Evolutionary conservation across 2,888 invertebrate species (phyloP).

Genomic region (Seira musarum): DNA sequence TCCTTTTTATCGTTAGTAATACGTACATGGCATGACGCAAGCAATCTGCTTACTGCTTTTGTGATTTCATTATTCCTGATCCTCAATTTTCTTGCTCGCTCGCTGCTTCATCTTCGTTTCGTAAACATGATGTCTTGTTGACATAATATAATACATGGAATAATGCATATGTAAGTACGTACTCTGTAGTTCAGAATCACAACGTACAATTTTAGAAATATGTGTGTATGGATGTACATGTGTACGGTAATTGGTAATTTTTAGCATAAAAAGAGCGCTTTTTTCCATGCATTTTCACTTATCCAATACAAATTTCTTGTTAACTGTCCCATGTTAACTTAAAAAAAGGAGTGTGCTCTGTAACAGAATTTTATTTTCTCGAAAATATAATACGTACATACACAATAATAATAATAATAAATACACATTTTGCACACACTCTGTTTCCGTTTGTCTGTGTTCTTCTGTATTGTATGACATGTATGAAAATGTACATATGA

Average conservation of each 20-base stretch:
- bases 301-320: neutral
- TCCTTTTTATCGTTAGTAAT: too few relatives aligned
- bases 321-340: constrained; percentile 2
- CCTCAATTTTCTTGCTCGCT: too few relatives aligned
- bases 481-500: too few relatives aligned
- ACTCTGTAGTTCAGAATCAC: neutral
- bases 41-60: too few relatives aligned
- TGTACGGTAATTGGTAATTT: constrained; percentile 8
- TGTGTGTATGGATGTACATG: neutral
- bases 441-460: too few relatives aligned
- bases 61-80: neutral
- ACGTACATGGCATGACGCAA: too few relatives aligned
- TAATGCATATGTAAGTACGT: neutral
- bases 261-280: constrained; percentile 11
- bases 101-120: too few relatives aligned
- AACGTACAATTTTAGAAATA: neutral
- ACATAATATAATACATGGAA: neutral
- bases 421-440: too few relatives aligned
- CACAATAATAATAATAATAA: too few relatives aligned
- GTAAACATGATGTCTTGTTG: constrained; percentile 8
- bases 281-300: constrained; percentile 8
- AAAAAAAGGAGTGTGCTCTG: neutral
- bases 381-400: neutral
- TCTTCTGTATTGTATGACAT: neutral
- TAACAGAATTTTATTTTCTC: constrained; percentile 1